phyloP scores from a whole-genome alignment of 2,888 invertebrate species.

The Autographa gamma region DNA sequence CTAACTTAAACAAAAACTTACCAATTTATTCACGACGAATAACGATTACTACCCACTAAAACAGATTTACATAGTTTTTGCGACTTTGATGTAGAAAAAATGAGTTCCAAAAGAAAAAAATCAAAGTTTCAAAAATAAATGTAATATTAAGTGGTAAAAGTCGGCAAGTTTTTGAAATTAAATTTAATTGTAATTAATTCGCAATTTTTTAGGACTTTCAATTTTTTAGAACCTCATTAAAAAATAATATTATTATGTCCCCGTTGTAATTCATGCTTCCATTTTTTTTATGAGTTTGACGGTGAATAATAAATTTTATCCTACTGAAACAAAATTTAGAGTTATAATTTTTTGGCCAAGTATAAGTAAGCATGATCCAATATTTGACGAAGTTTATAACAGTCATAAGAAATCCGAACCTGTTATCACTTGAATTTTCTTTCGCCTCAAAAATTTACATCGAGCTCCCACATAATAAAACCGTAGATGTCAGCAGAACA shows the following conservation, averaged over 20 bases:
- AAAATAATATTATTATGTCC: background rate
- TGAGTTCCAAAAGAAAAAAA: background rate
- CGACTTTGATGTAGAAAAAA: background rate
- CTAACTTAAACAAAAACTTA: background rate
- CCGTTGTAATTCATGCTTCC: background rate
- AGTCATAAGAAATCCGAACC: background rate
- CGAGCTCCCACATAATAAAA: background rate
- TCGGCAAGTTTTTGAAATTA: constrained; percentile 11
- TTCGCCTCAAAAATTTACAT: background rate
- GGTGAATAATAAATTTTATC: background rate
- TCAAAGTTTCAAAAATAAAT: constrained; percentile 1
- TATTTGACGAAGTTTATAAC: background rate
- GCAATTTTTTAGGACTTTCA: background rate
- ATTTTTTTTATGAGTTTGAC: background rate
- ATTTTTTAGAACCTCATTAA: constrained; percentile 12
- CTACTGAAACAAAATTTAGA: no score
- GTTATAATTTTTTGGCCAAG: background rate
- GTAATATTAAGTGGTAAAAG: constrained; percentile 3
- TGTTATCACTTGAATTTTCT: background rate
- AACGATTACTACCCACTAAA: background rate
- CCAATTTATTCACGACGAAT: background rate
- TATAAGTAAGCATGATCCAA: background rate
- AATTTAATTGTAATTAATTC: constrained; percentile 1
- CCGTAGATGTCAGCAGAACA: background rate
- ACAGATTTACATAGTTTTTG: background rate